phyloP scores from a whole-genome alignment of 2,888 invertebrate species.

The Athalia circularis region DNA sequence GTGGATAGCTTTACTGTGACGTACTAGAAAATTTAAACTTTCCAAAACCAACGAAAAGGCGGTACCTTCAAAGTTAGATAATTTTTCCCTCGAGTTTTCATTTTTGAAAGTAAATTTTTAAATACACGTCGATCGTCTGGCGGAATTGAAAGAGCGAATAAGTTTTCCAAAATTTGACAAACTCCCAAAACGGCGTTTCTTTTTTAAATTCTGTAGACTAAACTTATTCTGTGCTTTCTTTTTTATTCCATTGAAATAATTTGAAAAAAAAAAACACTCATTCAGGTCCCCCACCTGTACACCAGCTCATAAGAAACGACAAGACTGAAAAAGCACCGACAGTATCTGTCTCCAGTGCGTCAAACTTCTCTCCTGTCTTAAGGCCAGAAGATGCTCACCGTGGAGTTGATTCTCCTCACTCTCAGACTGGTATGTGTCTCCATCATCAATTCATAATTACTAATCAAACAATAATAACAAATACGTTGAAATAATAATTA shows the following conservation, averaged over 20 bases:
- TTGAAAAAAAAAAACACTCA: conserved; percentile 43
- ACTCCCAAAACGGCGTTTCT: neutral
- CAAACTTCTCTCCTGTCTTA: conserved; percentile 72
- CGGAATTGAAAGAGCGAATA: no score
- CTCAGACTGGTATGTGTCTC: conserved; percentile 70
- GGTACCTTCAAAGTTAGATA: no score
- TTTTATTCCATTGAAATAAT: neutral
- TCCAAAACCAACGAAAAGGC: no score
- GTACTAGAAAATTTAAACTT: no score
- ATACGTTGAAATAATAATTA: neutral
- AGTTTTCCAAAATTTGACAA: neutral
- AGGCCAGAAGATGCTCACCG: conserved; percentile 72
- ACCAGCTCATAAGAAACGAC: conserved; percentile 72
- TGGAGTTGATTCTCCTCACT: conserved; percentile 72
- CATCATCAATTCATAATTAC: neutral
- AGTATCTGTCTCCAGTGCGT: conserved; percentile 72
- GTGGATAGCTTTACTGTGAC: neutral
- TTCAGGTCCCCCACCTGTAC: conserved; percentile 72
- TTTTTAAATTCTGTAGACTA: no score
- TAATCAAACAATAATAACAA: neutral
- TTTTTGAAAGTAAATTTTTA: no score
- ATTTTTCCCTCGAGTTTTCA: no score
- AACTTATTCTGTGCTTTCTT: neutral
- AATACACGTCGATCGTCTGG: no score
- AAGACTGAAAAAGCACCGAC: conserved; percentile 73